Percentiles rank a stretch among this genome's conserved stretches.
phyloP scores from a whole-genome alignment of 2,797 vertebrate species.

The Microctenopoma lineatum region DNA sequence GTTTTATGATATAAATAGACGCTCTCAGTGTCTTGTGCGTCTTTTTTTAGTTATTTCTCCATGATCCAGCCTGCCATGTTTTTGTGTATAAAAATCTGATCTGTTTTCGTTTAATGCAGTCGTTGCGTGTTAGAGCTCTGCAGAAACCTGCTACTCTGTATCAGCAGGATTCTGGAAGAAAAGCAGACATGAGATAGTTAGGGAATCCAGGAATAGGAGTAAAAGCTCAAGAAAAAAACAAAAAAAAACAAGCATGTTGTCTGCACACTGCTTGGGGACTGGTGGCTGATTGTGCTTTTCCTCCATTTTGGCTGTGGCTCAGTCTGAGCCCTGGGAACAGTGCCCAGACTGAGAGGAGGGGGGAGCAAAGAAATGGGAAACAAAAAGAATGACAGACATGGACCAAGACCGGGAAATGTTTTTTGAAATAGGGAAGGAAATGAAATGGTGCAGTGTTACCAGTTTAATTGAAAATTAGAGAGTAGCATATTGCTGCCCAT shows the following conservation, averaged over 20 bases:
- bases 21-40: constrained; percentile 5
- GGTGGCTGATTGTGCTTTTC: constrained; percentile 81
- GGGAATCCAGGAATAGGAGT: constrained; percentile 47
- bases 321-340: constrained; percentile 78
- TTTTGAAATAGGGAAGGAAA: constrained; percentile 77
- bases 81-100: constrained; percentile 14
- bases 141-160: constrained; percentile 44
- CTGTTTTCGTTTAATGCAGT: constrained; percentile 22
- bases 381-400: constrained; percentile 72
- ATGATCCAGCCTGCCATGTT: neutral
- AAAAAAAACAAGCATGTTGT: constrained; percentile 51
- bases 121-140: constrained; percentile 18
- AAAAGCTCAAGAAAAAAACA: constrained; percentile 49
- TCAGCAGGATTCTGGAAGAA: constrained; percentile 37
- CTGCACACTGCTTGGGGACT: constrained; percentile 67
- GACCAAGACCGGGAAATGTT: constrained; percentile 75
- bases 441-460: constrained; percentile 65
- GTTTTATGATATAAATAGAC: constrained; percentile 6
- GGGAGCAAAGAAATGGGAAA: constrained; percentile 70
- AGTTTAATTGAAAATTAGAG: constrained; percentile 72
- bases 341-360: constrained; percentile 78
- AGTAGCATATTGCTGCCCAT: constrained; percentile 49
- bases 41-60: constrained; percentile 5
- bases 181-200: constrained; percentile 32
- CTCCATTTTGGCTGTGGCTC: constrained; percentile 83